These are phyloP conservation scores for Lipophrys pholis DNA, from an alignment of 2,113 vertebrate genomes.

Conservation along the genomic window DNA sequence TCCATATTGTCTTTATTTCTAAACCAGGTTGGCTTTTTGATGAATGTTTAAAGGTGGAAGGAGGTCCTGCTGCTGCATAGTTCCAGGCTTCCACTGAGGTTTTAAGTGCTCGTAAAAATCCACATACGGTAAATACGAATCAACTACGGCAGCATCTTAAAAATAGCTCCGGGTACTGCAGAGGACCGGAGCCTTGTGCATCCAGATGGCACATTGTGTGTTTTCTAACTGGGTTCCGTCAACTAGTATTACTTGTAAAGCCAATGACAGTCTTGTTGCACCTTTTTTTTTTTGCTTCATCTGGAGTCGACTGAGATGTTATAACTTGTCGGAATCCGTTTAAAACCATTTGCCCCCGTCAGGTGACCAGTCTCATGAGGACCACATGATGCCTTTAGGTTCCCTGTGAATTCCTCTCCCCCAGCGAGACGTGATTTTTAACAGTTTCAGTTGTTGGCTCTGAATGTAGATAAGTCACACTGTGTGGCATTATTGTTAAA, in stretches of 20 bases:
- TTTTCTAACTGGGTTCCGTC: background rate
- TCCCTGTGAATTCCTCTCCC: slow-evolving; percentile 4
- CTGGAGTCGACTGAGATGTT: background rate
- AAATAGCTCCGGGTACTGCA: slow-evolving; percentile 1
- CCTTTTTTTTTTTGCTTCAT: too few relatives aligned
- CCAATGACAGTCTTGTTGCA: too few relatives aligned
- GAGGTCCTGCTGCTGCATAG: background rate
- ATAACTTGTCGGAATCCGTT: slow-evolving; percentile 10
- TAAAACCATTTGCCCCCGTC: slow-evolving; percentile 28
- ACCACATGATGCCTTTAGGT: slow-evolving; percentile 43
- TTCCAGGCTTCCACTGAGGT: background rate
- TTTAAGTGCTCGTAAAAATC: slow-evolving; percentile 4
- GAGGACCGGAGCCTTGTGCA: slow-evolving; percentile 10
- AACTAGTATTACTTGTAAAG: background rate
- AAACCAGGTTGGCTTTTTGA: background rate
- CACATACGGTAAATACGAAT: background rate
- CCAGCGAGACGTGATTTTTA: background rate
- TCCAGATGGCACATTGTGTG: background rate
- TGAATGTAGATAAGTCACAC: too few relatives aligned
- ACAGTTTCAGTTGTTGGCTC: background rate
- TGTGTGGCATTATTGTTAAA: too few relatives aligned
- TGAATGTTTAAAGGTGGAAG: background rate
- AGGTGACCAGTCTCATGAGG: slow-evolving; percentile 57
- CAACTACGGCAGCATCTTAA: background rate
- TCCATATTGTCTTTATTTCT: too few relatives aligned